phyloP scores from a whole-genome alignment of 2,888 invertebrate species.

The Drosophila flavopinicola region DNA sequence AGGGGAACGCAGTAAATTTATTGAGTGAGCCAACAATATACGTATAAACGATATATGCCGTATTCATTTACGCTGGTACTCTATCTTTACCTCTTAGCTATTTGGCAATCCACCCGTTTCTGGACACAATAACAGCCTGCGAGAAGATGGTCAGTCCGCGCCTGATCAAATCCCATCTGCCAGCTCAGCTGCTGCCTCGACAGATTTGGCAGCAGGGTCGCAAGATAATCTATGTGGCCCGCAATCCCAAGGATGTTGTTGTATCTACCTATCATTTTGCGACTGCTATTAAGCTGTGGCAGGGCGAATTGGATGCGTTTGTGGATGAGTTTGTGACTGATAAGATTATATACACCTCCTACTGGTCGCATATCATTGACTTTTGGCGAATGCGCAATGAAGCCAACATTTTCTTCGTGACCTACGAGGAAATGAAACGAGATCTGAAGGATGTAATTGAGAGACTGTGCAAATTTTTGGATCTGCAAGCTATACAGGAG shows the following conservation, averaged over 20 bases:
- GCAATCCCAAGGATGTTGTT: conserved; percentile 93
- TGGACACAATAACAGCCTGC: conserved; percentile 1
- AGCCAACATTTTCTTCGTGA: conserved; percentile 65
- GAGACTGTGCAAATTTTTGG: conserved; percentile 41
- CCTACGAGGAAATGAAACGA: conserved; percentile 72
- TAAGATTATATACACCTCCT: conserved; percentile 31
- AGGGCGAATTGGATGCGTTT: conserved; percentile 86
- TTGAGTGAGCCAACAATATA: conserved; percentile 55
- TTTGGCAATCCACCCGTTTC: background rate
- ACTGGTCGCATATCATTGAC: conserved; percentile 68
- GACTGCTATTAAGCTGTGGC: conserved; percentile 86
- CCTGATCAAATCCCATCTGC: conserved; percentile 66
- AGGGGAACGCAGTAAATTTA: conserved; percentile 9
- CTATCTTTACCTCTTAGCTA: background rate
- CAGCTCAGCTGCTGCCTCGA: conserved; percentile 58
- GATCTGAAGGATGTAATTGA: conserved; percentile 54
- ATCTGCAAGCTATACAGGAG: conserved; percentile 13
- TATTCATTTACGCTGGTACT: too few species aligned
- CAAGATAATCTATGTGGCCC: conserved; percentile 90
- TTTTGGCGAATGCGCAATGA: conserved; percentile 71
- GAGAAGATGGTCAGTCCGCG: conserved; percentile 44
- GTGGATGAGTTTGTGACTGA: conserved; percentile 38
- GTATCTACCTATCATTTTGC: conserved; percentile 91
- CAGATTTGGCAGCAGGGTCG: conserved; percentile 56
- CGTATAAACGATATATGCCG: too few species aligned